Percentiles rank a stretch among this genome's conserved stretches.
Conservation (phyloP, 2,888 invertebrate species). For the Eupithecia vulgata region DNA sequence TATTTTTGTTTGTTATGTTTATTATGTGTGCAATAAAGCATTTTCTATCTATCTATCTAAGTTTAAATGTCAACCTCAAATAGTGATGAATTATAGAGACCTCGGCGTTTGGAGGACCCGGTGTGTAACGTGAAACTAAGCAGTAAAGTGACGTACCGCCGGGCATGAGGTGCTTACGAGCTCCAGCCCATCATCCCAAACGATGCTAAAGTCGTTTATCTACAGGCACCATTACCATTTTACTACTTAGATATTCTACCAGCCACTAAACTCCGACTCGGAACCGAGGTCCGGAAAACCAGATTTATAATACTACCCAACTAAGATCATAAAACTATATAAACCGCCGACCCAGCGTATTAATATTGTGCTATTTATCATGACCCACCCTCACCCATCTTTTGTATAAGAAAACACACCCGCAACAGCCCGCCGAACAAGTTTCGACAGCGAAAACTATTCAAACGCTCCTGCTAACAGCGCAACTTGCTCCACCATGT, state of each 20-base stretch:
- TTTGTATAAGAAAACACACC: slow-evolving; percentile 81
- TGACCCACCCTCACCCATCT: slow-evolving; percentile 72
- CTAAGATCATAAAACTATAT: slow-evolving; percentile 84
- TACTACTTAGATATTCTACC: slow-evolving; percentile 45
- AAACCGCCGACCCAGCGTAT: slow-evolving; percentile 72
- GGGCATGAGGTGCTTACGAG: slow-evolving; percentile 27
- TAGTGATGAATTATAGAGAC: neutral
- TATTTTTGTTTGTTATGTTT: no score
- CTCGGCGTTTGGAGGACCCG: neutral
- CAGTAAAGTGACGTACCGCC: slow-evolving; percentile 5
- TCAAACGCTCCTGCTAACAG: slow-evolving; percentile 78
- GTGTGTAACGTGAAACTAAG: neutral
- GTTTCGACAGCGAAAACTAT: slow-evolving; percentile 79
- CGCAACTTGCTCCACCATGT: slow-evolving; percentile 78
- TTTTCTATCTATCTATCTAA: no score
- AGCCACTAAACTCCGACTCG: slow-evolving; percentile 58
- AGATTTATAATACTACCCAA: slow-evolving; percentile 82
- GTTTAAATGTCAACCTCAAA: neutral
- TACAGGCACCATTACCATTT: slow-evolving; percentile 43
- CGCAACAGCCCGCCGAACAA: slow-evolving; percentile 75
- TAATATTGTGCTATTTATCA: slow-evolving; percentile 82
- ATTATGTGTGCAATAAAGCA: no score
- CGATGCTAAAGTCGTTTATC: slow-evolving; percentile 44
- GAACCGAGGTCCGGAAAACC: slow-evolving; percentile 71
- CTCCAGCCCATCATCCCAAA: slow-evolving; percentile 40